Percentiles rank a stretch among this genome's conserved stretches.
Evolutionary conservation across 2,113 vertebrate genomes (phyloP).

Genomic region (Platycercus adscitus): DNA sequence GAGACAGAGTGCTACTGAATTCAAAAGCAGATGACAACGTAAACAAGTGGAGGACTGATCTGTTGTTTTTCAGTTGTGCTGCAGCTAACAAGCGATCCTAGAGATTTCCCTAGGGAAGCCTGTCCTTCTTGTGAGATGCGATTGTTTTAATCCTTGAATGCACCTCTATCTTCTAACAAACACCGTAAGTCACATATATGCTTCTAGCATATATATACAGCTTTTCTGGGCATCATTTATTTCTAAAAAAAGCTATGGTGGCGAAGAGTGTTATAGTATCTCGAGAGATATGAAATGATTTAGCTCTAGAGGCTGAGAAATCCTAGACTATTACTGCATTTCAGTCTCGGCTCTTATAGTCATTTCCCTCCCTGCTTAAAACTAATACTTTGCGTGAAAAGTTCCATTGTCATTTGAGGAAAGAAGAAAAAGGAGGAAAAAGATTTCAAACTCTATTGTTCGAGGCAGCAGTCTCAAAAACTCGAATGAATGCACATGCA

Average conservation of each 20-base stretch:
- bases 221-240: not conserved
- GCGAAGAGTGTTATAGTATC: not conserved
- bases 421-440: not conserved
- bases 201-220: not conserved
- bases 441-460: not conserved
- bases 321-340: not conserved
- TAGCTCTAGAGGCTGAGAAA: not conserved
- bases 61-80: constrained; percentile 2
- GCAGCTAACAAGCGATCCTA: not conserved
- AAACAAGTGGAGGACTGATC: constrained; percentile 11
- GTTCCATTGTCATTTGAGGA: not conserved
- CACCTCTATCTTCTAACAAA: not conserved
- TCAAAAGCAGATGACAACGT: not conserved
- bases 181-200: rapidly evolving
- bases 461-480: not conserved
- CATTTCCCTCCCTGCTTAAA: not conserved
- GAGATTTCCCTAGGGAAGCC: not conserved
- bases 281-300: not conserved
- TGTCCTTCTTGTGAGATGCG: not conserved
- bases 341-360: not conserved
- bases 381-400: not conserved
- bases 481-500: not conserved
- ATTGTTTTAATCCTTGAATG: constrained; percentile 10
- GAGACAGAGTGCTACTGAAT: constrained; percentile 17
- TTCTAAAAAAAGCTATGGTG: not conserved